These are phyloP conservation scores for Notothenia rossii DNA, from an alignment of 2,113 vertebrate genomes.

Conservation along the genomic window DNA sequence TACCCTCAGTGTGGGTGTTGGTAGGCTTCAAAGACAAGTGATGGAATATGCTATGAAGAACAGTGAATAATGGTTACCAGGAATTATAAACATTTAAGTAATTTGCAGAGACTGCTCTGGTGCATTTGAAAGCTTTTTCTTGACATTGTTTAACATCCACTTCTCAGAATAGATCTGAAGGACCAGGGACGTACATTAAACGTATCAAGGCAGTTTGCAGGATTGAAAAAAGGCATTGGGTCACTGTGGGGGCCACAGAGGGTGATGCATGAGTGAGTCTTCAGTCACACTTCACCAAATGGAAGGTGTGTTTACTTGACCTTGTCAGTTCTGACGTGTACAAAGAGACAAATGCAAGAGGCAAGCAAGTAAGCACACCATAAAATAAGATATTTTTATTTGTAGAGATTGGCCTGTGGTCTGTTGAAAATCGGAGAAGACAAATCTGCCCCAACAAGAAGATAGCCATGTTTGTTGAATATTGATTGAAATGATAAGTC, in stretches of 20 bases:
- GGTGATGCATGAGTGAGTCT: slow-evolving; percentile 56
- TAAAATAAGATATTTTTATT: slow-evolving; percentile 5
- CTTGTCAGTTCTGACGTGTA: slow-evolving; percentile 50
- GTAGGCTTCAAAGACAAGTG: slow-evolving; percentile 62
- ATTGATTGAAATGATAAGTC: too few relatives aligned
- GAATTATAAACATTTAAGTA: slow-evolving; percentile 44
- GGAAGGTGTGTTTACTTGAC: slow-evolving; percentile 57
- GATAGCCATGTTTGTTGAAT: not conserved
- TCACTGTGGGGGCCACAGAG: slow-evolving; percentile 27
- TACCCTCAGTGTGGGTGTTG: slow-evolving; percentile 51
- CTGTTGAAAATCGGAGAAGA: not conserved
- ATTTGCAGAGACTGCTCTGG: not conserved
- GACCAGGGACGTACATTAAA: slow-evolving; percentile 13
- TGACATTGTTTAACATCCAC: slow-evolving; percentile 27
- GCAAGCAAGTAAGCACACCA: not conserved
- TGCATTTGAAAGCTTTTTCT: slow-evolving; percentile 47
- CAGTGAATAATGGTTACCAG: slow-evolving; percentile 41
- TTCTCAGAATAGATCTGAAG: slow-evolving; percentile 38
- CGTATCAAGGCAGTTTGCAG: slow-evolving; percentile 43
- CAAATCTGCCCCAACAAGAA: not conserved
- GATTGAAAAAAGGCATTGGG: slow-evolving; percentile 38
- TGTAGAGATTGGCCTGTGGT: slow-evolving; percentile 6
- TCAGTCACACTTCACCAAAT: slow-evolving; percentile 69
- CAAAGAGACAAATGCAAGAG: slow-evolving; percentile 15
- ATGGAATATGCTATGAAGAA: slow-evolving; percentile 48